Base-by-base conservation (phyloP, 1,140 invertebrate genomes). In the Lethrus apterus region DNA sequence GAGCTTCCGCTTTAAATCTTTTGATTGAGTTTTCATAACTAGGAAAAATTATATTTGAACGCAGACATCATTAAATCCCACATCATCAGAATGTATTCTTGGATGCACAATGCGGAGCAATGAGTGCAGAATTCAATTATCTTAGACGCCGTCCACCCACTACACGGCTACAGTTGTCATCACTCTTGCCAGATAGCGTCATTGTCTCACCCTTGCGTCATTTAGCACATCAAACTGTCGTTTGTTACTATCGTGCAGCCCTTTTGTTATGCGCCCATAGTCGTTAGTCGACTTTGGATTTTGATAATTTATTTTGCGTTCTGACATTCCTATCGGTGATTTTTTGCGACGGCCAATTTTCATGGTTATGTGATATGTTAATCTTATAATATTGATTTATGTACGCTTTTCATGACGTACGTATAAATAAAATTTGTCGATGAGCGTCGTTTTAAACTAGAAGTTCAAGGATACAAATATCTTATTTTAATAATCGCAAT, bases 191-290 rank as follows among this genome's bases (percentile, higher is more conserved):
- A 55, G 57, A 62, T 59, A 59, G 53, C 52, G 56, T 52, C 59
- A 62, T 62, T 62, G 59, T 62, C 59, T 62, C 59, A 59, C 59
- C 55, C 59, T 59, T 62, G 57, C 57, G 35, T 62, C 59, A 62
- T 62, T 62, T 58, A 62, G 48, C 57, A 50, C 59, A 62, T 62
- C 59, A 62, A 62, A 62, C 48, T 56, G 48, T 62, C 59, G 58
- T 62, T 62, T 62, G 52, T 62, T 59, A 62, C 51, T 32, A 44
- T 46, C 44, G 19, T 24, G 19, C 41, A 15, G 33, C 46, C 33
- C 45, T 51, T 51, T n/a, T 46, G 35, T 46, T 46, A 30, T 35
- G 21, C n/a, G 35, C 19, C 35, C 38, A 46, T 36, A 24, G 49
- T 51, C 49, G 49, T 51, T 51, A 51, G 35, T 40, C 49, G 49